Evolutionary conservation across 2,888 invertebrate genomes (phyloP).

Genomic region (Folsomia manolachei): DNA sequence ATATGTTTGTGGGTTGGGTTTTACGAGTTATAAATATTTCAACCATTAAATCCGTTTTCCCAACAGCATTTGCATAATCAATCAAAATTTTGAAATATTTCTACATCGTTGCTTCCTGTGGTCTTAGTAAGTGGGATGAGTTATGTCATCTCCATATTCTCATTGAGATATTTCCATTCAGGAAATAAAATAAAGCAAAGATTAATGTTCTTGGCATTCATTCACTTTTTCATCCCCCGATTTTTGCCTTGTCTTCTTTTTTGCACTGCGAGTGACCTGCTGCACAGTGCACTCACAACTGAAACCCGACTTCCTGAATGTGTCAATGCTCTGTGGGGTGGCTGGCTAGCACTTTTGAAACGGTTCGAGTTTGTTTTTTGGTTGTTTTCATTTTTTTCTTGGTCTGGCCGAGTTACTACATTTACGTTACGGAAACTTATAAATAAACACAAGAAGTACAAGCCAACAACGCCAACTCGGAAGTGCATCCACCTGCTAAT

Average conservation of each 20-base stretch:
- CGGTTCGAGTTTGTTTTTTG: neutral
- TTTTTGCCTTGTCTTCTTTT: neutral
- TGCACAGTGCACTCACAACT: neutral
- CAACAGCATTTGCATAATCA: neutral
- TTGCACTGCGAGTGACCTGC: neutral
- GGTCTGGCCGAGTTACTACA: neutral
- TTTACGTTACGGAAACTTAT: neutral
- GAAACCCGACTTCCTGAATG: neutral
- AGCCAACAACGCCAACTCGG: constrained; percentile 15
- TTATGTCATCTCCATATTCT: neutral
- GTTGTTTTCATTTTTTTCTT: neutral
- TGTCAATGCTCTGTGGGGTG: neutral
- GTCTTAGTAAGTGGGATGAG: too few species aligned
- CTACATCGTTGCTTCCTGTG: neutral
- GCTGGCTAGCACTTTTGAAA: neutral
- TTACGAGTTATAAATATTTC: too few species aligned
- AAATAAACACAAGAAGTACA: too few species aligned
- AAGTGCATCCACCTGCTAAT: too few species aligned
- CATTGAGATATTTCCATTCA: neutral
- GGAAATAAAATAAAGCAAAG: neutral
- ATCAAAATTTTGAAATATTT: neutral
- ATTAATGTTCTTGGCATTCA: neutral
- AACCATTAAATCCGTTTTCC: neutral
- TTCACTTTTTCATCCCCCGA: neutral
- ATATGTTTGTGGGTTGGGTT: neutral